phyloP scores from a whole-genome alignment of 2,113 vertebrate species.

The Glaucomys volans region DNA sequence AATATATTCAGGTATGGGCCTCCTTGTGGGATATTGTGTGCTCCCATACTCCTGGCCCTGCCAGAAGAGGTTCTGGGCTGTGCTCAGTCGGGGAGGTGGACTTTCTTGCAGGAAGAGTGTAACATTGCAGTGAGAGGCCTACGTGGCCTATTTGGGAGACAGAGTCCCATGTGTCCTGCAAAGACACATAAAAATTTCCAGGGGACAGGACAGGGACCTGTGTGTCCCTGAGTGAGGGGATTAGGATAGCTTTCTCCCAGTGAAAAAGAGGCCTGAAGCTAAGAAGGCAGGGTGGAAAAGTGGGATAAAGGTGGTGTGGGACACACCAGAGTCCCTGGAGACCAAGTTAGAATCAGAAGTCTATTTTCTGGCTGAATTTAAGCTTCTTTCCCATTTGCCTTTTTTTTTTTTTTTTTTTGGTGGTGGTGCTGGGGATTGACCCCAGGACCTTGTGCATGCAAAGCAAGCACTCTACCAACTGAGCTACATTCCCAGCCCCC shows the following conservation, averaged over 20 bases:
- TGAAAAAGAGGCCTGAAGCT: background rate
- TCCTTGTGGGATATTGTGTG: background rate
- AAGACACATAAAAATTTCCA: background rate
- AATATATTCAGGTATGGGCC: background rate
- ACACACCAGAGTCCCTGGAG: background rate
- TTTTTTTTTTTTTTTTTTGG: background rate
- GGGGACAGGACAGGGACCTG: background rate
- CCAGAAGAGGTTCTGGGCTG: background rate
- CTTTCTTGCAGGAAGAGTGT: background rate
- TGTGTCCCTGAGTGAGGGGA: background rate
- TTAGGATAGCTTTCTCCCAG: background rate
- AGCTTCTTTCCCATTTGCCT: conserved; percentile 58
- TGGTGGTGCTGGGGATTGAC: no score
- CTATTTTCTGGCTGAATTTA: conserved; percentile 28
- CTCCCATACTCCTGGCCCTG: background rate
- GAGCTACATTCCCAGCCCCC: no score
- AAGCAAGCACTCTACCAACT: no score
- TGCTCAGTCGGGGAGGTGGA: background rate
- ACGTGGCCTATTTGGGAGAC: background rate
- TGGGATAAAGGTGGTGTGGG: background rate
- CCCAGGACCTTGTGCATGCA: no score
- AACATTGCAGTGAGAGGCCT: background rate
- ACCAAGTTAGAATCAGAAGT: background rate
- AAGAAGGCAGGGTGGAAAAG: background rate
- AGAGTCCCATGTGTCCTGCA: background rate